Percentiles rank a stretch among this genome's conserved stretches.
Evolutionary conservation across 2,888 invertebrate genomes (phyloP).

Genomic region (Myopa tessellatipennis): DNA sequence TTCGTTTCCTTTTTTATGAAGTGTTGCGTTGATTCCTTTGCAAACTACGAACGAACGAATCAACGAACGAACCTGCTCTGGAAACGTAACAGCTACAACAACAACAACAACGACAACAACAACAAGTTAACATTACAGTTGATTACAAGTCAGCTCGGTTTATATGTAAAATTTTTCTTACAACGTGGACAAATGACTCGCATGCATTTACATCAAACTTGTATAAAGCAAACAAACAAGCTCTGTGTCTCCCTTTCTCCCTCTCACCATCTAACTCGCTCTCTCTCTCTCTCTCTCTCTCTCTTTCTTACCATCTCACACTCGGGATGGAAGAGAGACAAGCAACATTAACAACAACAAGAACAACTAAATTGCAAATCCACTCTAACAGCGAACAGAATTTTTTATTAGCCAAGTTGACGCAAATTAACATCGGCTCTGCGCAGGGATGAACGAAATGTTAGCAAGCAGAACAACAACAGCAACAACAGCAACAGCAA

Average conservation of each 20-base stretch:
- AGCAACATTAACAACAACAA: too few species aligned
- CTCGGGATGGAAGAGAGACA: too few species aligned
- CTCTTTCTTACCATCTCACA: too few species aligned
- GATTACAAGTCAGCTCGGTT: constrained; percentile 47
- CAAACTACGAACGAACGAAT: neutral
- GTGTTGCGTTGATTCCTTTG: neutral
- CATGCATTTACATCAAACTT: constrained; percentile 35
- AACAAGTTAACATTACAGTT: constrained; percentile 48
- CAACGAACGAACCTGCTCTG: too few species aligned
- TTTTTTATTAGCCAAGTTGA: constrained; percentile 64
- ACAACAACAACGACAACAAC: neutral
- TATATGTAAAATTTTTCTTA: constrained; percentile 23
- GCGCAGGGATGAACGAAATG: constrained; percentile 28
- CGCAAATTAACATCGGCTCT: constrained; percentile 65
- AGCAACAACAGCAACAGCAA: constrained; percentile 32
- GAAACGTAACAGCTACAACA: too few species aligned
- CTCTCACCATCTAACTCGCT: too few species aligned
- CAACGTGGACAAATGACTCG: constrained; percentile 37
- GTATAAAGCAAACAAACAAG: too few species aligned
- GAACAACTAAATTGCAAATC: neutral
- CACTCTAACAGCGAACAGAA: constrained; percentile 25
- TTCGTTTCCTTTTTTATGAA: neutral
- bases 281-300: too few species aligned
- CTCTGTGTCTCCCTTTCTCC: too few species aligned
- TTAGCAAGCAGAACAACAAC: constrained; percentile 41